Percentiles rank a stretch among this genome's conserved stretches.
phyloP scores from a whole-genome alignment of 2,113 vertebrate genomes.

The Saiga tatarica region DNA sequence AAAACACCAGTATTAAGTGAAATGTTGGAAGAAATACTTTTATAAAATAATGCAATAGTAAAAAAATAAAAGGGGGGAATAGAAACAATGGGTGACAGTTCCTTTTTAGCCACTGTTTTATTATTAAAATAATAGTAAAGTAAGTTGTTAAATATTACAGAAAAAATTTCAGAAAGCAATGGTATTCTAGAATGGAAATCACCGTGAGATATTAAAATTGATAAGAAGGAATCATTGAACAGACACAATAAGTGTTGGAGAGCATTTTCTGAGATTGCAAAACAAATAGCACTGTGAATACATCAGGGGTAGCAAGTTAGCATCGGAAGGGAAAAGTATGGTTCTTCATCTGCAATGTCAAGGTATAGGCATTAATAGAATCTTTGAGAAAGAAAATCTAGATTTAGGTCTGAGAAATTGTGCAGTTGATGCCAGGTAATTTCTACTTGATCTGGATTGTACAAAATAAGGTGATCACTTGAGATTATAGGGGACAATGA shows the following conservation, averaged over 20 bases:
- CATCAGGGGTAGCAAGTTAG: background rate
- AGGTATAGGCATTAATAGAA: background rate
- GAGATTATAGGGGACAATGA: background rate
- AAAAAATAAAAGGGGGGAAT: background rate
- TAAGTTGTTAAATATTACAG: background rate
- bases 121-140: background rate
- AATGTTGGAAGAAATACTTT: background rate
- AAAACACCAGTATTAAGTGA: background rate
- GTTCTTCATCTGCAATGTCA: background rate
- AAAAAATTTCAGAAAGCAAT: background rate
- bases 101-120: background rate
- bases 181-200: background rate
- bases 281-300: background rate
- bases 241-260: background rate
- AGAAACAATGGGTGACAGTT: background rate
- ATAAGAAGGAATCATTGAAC: background rate
- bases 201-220: background rate
- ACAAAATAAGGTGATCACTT: background rate
- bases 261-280: background rate
- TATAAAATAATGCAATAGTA: background rate
- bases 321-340: background rate
- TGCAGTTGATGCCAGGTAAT: background rate
- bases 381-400: slow-evolving; percentile 1
- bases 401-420: background rate
- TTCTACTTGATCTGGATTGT: background rate